Percentiles rank a stretch among this genome's conserved stretches.
These are phyloP conservation scores for Rutilus rutilus DNA, from an alignment of 2,113 vertebrate genomes.

Conservation along the genomic window DNA sequence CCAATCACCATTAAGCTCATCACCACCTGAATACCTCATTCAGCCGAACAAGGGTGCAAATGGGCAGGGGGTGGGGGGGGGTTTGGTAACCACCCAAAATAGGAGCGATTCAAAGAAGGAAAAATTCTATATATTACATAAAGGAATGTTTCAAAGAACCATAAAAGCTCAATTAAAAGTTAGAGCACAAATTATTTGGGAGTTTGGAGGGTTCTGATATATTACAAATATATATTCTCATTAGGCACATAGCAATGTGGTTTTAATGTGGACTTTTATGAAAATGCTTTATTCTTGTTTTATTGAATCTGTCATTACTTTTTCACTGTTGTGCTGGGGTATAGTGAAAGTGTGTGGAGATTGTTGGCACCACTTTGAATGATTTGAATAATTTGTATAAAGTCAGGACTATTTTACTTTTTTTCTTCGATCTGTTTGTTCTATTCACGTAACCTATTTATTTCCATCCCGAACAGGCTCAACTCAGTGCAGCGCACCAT, in stretches of 20 bases:
- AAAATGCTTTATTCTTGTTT: no score
- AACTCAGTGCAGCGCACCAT: no score
- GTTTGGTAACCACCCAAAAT: neutral
- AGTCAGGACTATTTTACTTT: neutral
- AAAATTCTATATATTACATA: neutral
- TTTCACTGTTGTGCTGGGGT: no score
- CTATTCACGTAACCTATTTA: no score
- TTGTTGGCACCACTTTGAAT: neutral
- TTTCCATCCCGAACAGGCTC: no score
- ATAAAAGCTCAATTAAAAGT: neutral
- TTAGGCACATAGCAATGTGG: no score
- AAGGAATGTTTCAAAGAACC: neutral
- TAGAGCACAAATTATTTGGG: neutral
- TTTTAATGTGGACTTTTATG: no score
- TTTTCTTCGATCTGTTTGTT: no score
- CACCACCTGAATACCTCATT: constrained; percentile 14
- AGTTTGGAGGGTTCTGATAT: no score
- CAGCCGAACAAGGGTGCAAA: neutral
- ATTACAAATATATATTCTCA: no score
- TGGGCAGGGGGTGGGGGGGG: neutral
- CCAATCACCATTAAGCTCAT: constrained; percentile 15
- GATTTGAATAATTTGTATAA: neutral
- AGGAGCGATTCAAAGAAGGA: neutral
- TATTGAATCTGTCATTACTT: no score
- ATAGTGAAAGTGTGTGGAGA: neutral